Conservation (phyloP, 2,113 vertebrate genomes). For the Atherinomorus stipes region DNA sequence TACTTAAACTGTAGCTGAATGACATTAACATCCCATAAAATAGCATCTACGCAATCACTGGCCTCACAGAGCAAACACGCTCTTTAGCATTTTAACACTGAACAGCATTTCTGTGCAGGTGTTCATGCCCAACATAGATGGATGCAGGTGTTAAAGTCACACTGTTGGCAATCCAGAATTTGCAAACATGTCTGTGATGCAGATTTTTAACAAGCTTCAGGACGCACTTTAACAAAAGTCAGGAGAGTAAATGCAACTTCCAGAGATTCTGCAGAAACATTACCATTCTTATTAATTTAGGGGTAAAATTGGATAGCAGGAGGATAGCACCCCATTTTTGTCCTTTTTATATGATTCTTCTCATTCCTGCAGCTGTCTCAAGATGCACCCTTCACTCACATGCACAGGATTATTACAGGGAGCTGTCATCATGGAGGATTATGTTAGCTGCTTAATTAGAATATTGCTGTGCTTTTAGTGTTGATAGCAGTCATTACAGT, state of each 20-base stretch:
- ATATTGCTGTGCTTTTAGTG: slow-evolving; percentile 50
- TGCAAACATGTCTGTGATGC: slow-evolving; percentile 17
- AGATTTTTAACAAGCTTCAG: slow-evolving; percentile 17
- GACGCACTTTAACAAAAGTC: slow-evolving; percentile 21
- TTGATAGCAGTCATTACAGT: slow-evolving; percentile 54
- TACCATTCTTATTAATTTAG: slow-evolving; percentile 35
- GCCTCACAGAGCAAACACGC: not conserved
- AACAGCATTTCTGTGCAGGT: slow-evolving; percentile 6
- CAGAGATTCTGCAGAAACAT: slow-evolving; percentile 28
- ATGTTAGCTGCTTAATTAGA: slow-evolving; percentile 64
- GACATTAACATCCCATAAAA: slow-evolving; percentile 6
- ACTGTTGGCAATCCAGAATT: slow-evolving; percentile 25
- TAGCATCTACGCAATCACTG: not conserved
- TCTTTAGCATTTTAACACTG: not conserved
- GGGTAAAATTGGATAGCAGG: slow-evolving; percentile 29
- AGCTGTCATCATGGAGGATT: slow-evolving; percentile 63
- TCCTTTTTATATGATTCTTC: slow-evolving; percentile 25
- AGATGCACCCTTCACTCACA: slow-evolving; percentile 51
- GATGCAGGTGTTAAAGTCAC: slow-evolving; percentile 30
- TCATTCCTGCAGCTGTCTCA: slow-evolving; percentile 48
- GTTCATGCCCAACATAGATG: slow-evolving; percentile 7
- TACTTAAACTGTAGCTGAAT: not conserved
- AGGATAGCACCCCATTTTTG: slow-evolving; percentile 27
- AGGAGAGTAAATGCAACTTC: slow-evolving; percentile 9
- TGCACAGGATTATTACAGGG: slow-evolving; percentile 55